Evolutionary conservation across 2,797 vertebrate genomes (phyloP).

Genomic region (Gymnoscopelus microlampas): DNA sequence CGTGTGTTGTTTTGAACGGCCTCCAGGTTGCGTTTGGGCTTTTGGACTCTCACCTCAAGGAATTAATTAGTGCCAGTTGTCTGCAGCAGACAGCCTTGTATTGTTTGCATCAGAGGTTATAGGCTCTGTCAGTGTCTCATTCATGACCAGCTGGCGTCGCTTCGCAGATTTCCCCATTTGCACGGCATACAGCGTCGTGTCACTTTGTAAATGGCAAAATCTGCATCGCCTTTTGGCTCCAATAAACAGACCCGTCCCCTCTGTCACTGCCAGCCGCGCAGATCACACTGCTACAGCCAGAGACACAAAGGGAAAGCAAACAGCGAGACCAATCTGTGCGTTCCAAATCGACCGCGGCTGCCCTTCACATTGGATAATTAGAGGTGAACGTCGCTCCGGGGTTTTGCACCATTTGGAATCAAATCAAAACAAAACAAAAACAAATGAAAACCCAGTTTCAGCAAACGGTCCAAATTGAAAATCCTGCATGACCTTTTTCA

Average conservation of each 20-base stretch:
- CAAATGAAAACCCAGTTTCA: slow-evolving; percentile 52
- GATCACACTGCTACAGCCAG: slow-evolving; percentile 43
- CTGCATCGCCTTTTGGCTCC: slow-evolving; percentile 45
- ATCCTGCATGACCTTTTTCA: slow-evolving; percentile 62
- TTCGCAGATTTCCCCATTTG: slow-evolving; percentile 65
- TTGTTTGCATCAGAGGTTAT: slow-evolving; percentile 46
- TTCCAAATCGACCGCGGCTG: slow-evolving; percentile 51
- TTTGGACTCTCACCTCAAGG: slow-evolving; percentile 50
- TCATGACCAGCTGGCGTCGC: slow-evolving; percentile 71
- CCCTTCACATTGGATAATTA: slow-evolving; percentile 55
- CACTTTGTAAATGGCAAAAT: slow-evolving; percentile 29
- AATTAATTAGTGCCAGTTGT: slow-evolving; percentile 58
- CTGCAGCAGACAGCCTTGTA: slow-evolving; percentile 42
- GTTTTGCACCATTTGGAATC: slow-evolving; percentile 23
- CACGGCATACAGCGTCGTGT: slow-evolving; percentile 49
- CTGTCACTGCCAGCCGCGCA: slow-evolving; percentile 40
- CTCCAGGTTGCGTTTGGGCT: slow-evolving; percentile 40
- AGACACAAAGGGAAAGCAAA: slow-evolving; percentile 58
- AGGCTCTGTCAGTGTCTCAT: slow-evolving; percentile 59
- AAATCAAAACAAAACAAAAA: slow-evolving; percentile 17
- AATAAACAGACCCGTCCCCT: slow-evolving; percentile 53
- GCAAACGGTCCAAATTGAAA: slow-evolving; percentile 51
- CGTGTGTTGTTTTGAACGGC: slow-evolving; percentile 35
- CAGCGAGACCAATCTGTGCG: slow-evolving; percentile 53
- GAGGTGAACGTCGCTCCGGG: slow-evolving; percentile 39